phyloP scores from a whole-genome alignment of 1,140 invertebrate genomes.

The Micrasema minimum region DNA sequence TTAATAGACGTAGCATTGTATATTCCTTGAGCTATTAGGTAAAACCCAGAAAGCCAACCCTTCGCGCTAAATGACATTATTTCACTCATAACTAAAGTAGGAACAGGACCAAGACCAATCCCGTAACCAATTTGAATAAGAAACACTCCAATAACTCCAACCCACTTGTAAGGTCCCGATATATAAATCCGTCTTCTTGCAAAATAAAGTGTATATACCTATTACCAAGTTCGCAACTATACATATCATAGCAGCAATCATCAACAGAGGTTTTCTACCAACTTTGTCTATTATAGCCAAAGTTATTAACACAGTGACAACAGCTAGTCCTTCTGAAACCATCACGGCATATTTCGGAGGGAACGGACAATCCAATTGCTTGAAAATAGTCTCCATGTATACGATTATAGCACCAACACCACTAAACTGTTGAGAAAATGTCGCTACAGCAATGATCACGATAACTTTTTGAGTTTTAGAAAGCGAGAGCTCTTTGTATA shows the following conservation, averaged over 20 bases:
- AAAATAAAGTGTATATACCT: slow-evolving; percentile 44
- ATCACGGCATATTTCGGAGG: slow-evolving; percentile 44
- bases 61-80: slow-evolving; percentile 49
- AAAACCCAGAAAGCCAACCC: slow-evolving; percentile 50
- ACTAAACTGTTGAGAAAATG: slow-evolving; percentile 50
- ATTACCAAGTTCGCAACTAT: slow-evolving; percentile 42
- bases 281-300: slow-evolving; percentile 47
- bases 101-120: slow-evolving; percentile 45
- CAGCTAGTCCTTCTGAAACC: slow-evolving; percentile 43
- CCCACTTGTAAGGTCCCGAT: slow-evolving; percentile 37
- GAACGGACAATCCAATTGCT: slow-evolving; percentile 44
- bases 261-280: slow-evolving; percentile 45
- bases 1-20: slow-evolving; percentile 47
- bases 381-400: slow-evolving; percentile 50
- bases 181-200: slow-evolving; percentile 20
- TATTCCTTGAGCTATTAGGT: slow-evolving; percentile 46
- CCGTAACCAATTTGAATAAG: slow-evolving; percentile 49
- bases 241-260: slow-evolving; percentile 38
- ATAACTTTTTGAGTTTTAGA: slow-evolving; percentile 47
- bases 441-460: slow-evolving; percentile 43
- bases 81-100: slow-evolving; percentile 49
- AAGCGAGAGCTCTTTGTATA: slow-evolving; percentile 44
- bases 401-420: slow-evolving; percentile 48
- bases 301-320: slow-evolving; percentile 44
- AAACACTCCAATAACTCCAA: slow-evolving; percentile 45